A percentile compares a stretch with the other conserved stretches of the same genome.
Conservation (phyloP, 2,797 vertebrate genomes). For the Otus scops region DNA sequence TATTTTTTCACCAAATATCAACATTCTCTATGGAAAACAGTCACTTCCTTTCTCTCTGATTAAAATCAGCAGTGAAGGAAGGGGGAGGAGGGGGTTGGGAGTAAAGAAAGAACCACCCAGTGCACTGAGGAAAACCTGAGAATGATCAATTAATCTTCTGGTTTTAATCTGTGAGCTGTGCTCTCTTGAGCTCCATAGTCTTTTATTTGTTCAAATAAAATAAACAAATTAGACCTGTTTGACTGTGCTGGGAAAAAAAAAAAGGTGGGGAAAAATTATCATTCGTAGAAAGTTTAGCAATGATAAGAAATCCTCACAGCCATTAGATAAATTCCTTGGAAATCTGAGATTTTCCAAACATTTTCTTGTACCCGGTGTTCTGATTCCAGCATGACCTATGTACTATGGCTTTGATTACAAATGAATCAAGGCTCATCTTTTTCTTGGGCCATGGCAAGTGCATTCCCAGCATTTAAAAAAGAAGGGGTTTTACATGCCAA, state of each 20-base stretch:
- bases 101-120: slow-evolving; percentile 13
- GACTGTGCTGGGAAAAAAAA: not conserved
- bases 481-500: not conserved
- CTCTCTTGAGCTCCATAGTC: not conserved
- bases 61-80: slow-evolving; percentile 53
- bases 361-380: not conserved
- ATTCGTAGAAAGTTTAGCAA: not conserved
- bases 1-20: slow-evolving; percentile 46
- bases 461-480: slow-evolving; percentile 23
- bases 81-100: not conserved
- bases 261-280: not conserved
- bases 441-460: slow-evolving; percentile 16
- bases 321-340: not conserved
- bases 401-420: slow-evolving; percentile 10
- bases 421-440: not conserved
- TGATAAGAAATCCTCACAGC: not conserved
- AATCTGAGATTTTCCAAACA: not conserved
- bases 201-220: not conserved
- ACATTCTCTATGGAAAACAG: slow-evolving; percentile 39
- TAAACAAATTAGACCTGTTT: not conserved
- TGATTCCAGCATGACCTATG: not conserved
- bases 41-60: slow-evolving; percentile 55
- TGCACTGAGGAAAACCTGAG: not conserved
- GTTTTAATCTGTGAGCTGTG: slow-evolving; percentile 14
- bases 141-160: slow-evolving; percentile 10